Evolutionary conservation across 2,888 invertebrate genomes (phyloP), one percentile per base, ranked within the genome.

Genomic region (Diplazon laetatorius): DNA sequence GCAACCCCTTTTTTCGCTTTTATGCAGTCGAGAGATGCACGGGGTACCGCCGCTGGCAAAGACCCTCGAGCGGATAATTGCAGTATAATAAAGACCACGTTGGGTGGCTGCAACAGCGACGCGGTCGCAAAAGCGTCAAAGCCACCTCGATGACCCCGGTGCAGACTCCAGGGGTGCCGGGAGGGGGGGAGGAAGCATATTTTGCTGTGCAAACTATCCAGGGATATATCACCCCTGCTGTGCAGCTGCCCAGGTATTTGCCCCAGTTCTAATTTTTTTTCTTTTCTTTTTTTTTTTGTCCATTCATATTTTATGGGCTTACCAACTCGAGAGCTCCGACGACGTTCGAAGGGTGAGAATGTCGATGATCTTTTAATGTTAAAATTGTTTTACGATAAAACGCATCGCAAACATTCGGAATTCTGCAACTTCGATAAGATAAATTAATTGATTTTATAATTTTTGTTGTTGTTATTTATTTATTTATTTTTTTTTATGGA

Each of bases 171-270:
- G 30, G n/a, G 30, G 30, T 30, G 30, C 4, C 2, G 30, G 30
- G 6, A 6, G 4, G 6, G 35, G 22, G 59, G 44, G 52, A 63
- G 37, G 50, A 70, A 66, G 62, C 39, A 72, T 8, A 75, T 65
- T 62, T 60, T 75, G 16, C 74, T 55, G 35, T 48, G 55, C 44
- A 42, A 57, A 35, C 16, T 46, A 20, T 73, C 12, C 59, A 16
- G 62, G 44, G 78, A 78, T n/a, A n/a, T n/a, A n/a, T 52, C 52
- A 83, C 76, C 83, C 84, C 74, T 59, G 81, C 74, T 80, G 79
- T 71, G 86, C 88, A 88, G 88, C 88, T 88, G 88, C 75, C 85
- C 82, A 87, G 87, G 85, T 88, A 88, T 88, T 86, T 85, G 85
- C 74, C 60, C 70, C 57, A 70, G 66, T 80, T 74, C 69, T 8